phyloP scores from a whole-genome alignment of 1,140 invertebrate genomes.

The Papilio xuthus region DNA sequence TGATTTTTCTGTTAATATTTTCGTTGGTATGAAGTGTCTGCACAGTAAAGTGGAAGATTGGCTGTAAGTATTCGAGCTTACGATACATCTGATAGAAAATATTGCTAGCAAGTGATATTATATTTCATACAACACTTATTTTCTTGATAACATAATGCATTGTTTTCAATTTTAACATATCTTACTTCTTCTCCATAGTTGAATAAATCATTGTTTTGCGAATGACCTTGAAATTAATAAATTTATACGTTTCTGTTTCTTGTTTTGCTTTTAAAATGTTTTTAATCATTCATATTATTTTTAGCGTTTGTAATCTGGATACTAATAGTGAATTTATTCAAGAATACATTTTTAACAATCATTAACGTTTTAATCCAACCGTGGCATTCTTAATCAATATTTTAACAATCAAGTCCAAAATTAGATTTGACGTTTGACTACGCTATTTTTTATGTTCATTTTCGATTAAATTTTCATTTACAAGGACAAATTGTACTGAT shows the following conservation, averaged over 20 bases:
- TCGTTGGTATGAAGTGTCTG: background rate
- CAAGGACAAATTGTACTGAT: background rate
- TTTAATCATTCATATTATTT: background rate
- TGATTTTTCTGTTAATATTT: constrained; percentile 3
- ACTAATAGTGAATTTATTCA: background rate
- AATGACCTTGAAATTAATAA: no score
- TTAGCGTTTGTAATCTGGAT: background rate
- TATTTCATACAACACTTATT: background rate
- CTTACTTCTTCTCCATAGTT: no score
- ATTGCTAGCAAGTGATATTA: background rate
- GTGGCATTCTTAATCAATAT: background rate
- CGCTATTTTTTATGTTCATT: background rate
- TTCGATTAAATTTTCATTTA: background rate
- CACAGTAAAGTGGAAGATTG: constrained; percentile 1
- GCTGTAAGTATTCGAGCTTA: background rate
- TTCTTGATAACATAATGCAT: background rate
- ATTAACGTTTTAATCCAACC: background rate
- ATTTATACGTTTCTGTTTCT: no score
- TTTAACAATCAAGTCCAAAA: constrained; percentile 8
- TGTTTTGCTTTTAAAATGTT: no score
- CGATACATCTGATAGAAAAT: background rate
- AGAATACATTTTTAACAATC: background rate
- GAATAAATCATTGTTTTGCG: no score
- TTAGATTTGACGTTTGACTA: constrained; percentile 4
- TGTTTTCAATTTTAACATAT: no score